Percentiles rank a stretch among this genome's conserved stretches.
Evolutionary conservation across 23 tunicate genomes (phyloP).

Genomic region (Trididemnum miniatum): DNA sequence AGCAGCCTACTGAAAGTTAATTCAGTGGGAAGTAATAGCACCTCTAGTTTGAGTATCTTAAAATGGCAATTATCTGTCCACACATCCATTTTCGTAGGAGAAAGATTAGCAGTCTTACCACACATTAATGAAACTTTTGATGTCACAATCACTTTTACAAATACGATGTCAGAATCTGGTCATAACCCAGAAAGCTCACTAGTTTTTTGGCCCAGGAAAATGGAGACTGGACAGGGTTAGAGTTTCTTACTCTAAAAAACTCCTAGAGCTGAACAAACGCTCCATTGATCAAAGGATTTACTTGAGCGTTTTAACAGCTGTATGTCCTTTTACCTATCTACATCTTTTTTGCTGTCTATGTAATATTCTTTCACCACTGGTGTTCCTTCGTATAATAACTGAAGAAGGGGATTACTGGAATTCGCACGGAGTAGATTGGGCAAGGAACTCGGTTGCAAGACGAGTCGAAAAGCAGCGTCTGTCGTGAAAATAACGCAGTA

Average conservation of each 20-base stretch:
- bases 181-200: no score
- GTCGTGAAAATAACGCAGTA: background rate
- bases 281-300: background rate
- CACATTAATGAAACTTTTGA: no score
- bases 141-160: no score
- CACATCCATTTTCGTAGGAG: no score
- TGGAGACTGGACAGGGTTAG: background rate
- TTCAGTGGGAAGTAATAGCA: no score
- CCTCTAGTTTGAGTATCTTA: no score
- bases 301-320: no score
- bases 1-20: no score
- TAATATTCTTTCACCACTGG: conserved; percentile 96
- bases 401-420: conserved; percentile 71
- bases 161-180: no score
- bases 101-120: no score
- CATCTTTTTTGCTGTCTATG: conserved; percentile 97
- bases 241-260: background rate
- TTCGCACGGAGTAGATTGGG: conserved; percentile 73
- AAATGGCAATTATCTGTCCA: no score
- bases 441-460: conserved; percentile 42
- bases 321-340: conserved; percentile 91
- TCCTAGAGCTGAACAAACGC: background rate
- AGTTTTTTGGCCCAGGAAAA: no score
- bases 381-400: conserved; percentile 81
- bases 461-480: conserved; percentile 70